Percentiles rank a stretch among this genome's conserved stretches.
Evolutionary conservation across 2,888 invertebrate species (phyloP).

Genomic region (Cephalotes varians): DNA sequence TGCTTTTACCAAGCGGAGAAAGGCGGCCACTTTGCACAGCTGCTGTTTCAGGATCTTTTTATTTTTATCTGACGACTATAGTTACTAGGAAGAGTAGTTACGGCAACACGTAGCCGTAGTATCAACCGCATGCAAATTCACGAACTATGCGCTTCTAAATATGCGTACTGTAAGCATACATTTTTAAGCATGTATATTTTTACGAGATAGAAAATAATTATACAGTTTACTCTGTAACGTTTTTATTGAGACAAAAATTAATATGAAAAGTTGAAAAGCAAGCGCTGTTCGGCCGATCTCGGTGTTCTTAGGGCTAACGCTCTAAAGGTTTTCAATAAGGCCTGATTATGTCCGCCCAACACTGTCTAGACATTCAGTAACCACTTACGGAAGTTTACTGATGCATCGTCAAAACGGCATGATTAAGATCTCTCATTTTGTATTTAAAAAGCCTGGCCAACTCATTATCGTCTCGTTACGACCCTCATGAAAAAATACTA

Average conservation of each 20-base stretch:
- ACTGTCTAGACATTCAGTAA: conserved; percentile 39
- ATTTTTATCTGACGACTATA: conserved; percentile 11
- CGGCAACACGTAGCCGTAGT: background rate
- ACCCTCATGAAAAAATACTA: conserved; percentile 73
- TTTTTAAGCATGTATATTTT: too few relatives aligned
- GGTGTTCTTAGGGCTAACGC: conserved; percentile 16
- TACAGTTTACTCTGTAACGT: background rate
- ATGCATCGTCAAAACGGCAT: conserved; percentile 27
- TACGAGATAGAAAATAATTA: background rate
- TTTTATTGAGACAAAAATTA: conserved; percentile 1
- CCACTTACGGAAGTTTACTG: conserved; percentile 19
- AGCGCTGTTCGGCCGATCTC: background rate
- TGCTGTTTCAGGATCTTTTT: conserved; percentile 25
- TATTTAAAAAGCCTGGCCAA: conserved; percentile 36
- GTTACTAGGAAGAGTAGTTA: conserved; percentile 7
- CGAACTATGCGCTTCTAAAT: background rate
- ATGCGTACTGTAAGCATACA: background rate
- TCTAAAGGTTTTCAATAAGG: conserved; percentile 13
- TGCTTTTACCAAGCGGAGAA: conserved; percentile 1
- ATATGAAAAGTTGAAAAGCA: background rate
- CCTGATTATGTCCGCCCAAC: conserved; percentile 43
- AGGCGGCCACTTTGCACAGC: conserved; percentile 14
- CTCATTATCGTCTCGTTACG: conserved; percentile 10
- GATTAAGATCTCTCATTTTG: conserved; percentile 33
- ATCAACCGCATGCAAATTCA: conserved; percentile 13